phyloP scores from a whole-genome alignment of 2,888 invertebrate genomes.

The Maniola hyperantus region DNA sequence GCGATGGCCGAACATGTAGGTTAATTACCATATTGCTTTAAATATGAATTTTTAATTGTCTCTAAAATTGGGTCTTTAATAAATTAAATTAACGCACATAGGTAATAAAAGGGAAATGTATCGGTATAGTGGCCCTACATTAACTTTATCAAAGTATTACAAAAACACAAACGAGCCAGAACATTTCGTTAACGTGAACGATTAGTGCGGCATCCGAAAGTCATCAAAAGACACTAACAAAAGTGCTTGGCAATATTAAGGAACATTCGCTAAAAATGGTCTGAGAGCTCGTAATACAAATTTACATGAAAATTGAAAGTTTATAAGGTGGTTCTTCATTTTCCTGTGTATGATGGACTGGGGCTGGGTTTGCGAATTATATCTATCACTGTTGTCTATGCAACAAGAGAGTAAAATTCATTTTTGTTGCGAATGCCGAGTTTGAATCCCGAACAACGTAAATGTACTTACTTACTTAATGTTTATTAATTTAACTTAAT shows the following conservation, averaged over 20 bases:
- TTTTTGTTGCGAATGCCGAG: too few species aligned
- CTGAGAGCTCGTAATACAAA: not conserved
- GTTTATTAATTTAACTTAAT: too few species aligned
- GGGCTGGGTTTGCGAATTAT: too few species aligned
- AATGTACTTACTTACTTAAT: too few species aligned
- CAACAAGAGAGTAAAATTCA: too few species aligned
- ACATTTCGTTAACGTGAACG: constrained; percentile 40
- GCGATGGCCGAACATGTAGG: constrained; percentile 6
- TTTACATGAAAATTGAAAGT: not conserved
- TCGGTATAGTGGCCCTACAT: constrained; percentile 4
- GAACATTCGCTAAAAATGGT: constrained; percentile 38
- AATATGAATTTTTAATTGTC: constrained; percentile 4
- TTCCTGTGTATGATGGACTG: too few species aligned
- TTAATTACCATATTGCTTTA: constrained; percentile 6
- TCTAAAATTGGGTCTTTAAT: not conserved
- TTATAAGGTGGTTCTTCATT: too few species aligned
- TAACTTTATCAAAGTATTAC: constrained; percentile 16
- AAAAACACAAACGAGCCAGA: constrained; percentile 16
- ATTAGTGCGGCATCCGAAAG: constrained; percentile 47
- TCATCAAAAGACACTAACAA: constrained; percentile 46
- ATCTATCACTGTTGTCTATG: too few species aligned
- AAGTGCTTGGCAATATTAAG: constrained; percentile 42
- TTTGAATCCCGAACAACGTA: too few species aligned
- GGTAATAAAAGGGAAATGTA: not conserved
- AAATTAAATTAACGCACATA: not conserved